These are phyloP conservation scores for Antheraea yamamai DNA, from an alignment of 2,888 invertebrate species.

Conservation along the genomic window DNA sequence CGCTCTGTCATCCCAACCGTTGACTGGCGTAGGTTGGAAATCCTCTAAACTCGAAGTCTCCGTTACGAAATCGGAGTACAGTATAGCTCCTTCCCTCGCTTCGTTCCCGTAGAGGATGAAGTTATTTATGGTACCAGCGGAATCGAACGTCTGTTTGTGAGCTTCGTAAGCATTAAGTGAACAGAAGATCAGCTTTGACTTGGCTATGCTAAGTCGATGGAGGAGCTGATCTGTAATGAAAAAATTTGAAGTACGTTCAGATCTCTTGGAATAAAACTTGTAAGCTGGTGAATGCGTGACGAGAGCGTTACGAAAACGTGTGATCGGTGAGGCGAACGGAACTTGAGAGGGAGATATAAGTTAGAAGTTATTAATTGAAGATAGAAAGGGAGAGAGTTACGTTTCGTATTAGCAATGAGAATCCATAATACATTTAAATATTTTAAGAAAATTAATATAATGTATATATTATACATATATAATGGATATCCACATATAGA, in stretches of 20 bases:
- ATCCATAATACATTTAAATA: too few relatives aligned
- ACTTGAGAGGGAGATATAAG: too few relatives aligned
- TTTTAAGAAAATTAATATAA: too few relatives aligned
- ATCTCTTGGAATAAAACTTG: too few relatives aligned
- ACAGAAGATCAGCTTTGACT: constrained; percentile 42
- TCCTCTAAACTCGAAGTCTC: constrained; percentile 25
- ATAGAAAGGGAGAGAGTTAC: too few relatives aligned
- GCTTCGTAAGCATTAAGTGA: constrained; percentile 31
- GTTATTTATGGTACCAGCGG: background rate
- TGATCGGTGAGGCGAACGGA: too few relatives aligned
- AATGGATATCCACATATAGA: too few relatives aligned
- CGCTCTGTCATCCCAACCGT: constrained; percentile 36
- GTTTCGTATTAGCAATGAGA: too few relatives aligned
- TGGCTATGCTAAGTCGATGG: constrained; percentile 35
- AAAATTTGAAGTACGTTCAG: background rate
- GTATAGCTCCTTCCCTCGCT: constrained; percentile 19
- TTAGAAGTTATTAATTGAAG: too few relatives aligned
- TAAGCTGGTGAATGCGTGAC: too few relatives aligned
- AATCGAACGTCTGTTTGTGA: constrained; percentile 25
- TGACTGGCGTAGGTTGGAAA: constrained; percentile 34
- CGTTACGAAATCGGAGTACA: constrained; percentile 21
- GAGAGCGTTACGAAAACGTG: too few relatives aligned
- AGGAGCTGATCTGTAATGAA: constrained; percentile 34
- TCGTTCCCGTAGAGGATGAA: constrained; percentile 21
- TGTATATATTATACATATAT: too few relatives aligned